These are phyloP conservation scores for Trachurus trachurus DNA, from an alignment of 2,797 vertebrate genomes.

Conservation along the genomic window DNA sequence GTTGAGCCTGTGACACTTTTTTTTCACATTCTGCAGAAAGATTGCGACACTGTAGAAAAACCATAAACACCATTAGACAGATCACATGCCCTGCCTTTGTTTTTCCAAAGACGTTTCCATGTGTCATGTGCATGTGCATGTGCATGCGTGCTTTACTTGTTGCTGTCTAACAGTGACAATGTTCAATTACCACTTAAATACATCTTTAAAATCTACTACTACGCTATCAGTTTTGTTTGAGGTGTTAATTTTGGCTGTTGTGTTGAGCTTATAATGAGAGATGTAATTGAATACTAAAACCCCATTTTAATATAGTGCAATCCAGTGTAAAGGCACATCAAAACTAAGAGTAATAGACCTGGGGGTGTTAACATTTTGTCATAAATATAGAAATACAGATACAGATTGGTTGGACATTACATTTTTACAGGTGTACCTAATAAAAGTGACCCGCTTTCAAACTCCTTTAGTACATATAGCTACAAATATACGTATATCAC, in stretches of 20 bases:
- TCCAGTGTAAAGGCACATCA: neutral
- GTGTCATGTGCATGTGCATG: constrained; percentile 27
- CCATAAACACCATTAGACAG: constrained; percentile 14
- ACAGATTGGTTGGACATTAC: neutral
- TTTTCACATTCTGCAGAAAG: constrained; percentile 5
- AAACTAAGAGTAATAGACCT: neutral
- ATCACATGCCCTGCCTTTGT: constrained; percentile 32
- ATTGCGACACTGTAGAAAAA: constrained; percentile 53
- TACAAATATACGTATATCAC: neutral
- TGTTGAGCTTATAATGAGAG: neutral
- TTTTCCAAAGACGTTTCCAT: constrained; percentile 31
- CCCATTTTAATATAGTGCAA: neutral
- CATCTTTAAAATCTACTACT: neutral
- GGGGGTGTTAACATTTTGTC: neutral
- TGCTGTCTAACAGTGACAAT: neutral
- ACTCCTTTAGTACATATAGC: too few species aligned
- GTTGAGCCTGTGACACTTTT: neutral
- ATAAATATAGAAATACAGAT: neutral
- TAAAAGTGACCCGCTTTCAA: neutral
- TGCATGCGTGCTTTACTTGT: constrained; percentile 8
- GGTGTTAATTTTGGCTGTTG: neutral
- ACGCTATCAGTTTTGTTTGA: neutral
- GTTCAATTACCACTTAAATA: neutral
- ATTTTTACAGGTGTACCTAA: neutral
- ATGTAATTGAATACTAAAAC: neutral